phyloP scores from a whole-genome alignment of 2,888 invertebrate species.

The Eupithecia exiguata region DNA sequence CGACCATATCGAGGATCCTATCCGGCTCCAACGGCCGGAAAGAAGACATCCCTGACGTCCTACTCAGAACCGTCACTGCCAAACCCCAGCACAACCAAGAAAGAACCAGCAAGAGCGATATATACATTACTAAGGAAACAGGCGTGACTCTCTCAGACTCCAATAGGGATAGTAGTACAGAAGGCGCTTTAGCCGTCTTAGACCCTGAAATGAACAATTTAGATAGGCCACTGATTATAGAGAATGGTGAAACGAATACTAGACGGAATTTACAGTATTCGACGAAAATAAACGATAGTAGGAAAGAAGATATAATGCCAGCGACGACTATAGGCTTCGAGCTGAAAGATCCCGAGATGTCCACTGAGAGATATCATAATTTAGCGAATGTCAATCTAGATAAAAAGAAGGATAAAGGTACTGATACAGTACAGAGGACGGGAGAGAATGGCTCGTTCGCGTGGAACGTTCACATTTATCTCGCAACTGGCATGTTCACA shows the following conservation, averaged over 20 bases:
- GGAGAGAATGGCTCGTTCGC: slow-evolving; percentile 91
- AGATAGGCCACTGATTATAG: slow-evolving; percentile 78
- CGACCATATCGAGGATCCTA: slow-evolving; percentile 92
- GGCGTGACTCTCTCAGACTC: slow-evolving; percentile 77
- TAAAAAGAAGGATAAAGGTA: slow-evolving; percentile 77
- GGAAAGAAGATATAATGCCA: slow-evolving; percentile 71
- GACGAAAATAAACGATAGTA: slow-evolving; percentile 73
- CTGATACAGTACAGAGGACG: slow-evolving; percentile 73
- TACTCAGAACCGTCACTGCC: slow-evolving; percentile 87
- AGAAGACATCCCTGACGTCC: slow-evolving; percentile 91
- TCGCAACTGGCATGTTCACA: slow-evolving; percentile 93
- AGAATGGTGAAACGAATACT: slow-evolving; percentile 81
- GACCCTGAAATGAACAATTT: slow-evolving; percentile 82
- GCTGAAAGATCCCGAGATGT: slow-evolving; percentile 78
- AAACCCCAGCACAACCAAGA: slow-evolving; percentile 78
- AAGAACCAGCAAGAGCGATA: slow-evolving; percentile 74
- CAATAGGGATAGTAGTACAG: slow-evolving; percentile 74
- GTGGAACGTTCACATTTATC: slow-evolving; percentile 96
- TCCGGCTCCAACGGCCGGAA: slow-evolving; percentile 94
- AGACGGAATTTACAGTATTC: slow-evolving; percentile 79
- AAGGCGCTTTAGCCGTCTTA: slow-evolving; percentile 78
- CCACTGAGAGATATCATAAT: slow-evolving; percentile 83
- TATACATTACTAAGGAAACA: slow-evolving; percentile 73
- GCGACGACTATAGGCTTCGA: slow-evolving; percentile 79
- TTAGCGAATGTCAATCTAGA: slow-evolving; percentile 84